Conservation (phyloP, 2,113 vertebrate species). For the Junco hyemalis region DNA sequence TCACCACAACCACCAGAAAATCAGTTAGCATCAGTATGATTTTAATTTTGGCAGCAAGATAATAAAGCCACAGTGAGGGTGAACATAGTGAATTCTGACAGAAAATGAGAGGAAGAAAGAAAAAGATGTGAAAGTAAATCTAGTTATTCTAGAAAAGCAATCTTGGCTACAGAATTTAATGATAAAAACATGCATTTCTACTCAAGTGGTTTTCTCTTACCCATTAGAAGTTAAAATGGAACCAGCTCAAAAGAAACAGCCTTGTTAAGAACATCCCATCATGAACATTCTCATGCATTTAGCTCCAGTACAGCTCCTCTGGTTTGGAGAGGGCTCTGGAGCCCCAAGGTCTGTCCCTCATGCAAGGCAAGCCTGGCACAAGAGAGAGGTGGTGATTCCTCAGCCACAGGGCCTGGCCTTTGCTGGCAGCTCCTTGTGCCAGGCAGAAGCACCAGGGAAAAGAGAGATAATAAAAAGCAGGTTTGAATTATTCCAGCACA, state of each 20-base stretch:
- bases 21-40: constrained; percentile 24
- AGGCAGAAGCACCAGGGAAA: neutral
- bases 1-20: constrained; percentile 45
- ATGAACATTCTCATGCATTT: neutral
- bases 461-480: neutral
- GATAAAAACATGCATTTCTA: neutral
- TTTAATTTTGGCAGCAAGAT: constrained; percentile 12
- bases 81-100: neutral
- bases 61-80: neutral
- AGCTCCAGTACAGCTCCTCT: neutral
- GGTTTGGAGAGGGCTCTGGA: neutral
- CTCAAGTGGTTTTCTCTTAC: neutral
- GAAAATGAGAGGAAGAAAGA: neutral
- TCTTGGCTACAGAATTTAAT: neutral
- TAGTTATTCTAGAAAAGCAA: neutral
- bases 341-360: neutral
- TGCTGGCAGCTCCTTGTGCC: neutral
- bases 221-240: neutral
- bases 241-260: neutral
- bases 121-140: neutral
- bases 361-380: neutral
- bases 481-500: neutral
- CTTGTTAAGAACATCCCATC: neutral
- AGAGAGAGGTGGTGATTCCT: neutral
- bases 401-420: neutral